phyloP scores from a whole-genome alignment of 1,140 invertebrate species.

The Oedothorax gibbosus region DNA sequence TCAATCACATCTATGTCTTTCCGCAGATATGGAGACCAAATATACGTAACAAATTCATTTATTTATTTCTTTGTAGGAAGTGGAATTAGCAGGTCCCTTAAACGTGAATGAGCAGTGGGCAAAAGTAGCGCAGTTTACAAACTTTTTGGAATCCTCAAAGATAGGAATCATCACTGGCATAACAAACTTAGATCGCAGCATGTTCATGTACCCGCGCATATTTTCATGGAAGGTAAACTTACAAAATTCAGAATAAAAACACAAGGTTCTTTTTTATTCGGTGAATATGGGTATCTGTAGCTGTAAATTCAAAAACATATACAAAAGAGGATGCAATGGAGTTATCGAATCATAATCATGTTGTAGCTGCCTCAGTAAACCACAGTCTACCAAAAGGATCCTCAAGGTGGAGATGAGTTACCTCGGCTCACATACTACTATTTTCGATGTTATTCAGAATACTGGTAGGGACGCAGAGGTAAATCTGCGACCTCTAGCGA shows the following conservation, averaged over 20 bases:
- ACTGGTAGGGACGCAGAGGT: too few relatives aligned
- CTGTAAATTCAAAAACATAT: not conserved
- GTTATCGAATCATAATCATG: not conserved
- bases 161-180: constrained; percentile 40
- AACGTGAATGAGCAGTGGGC: constrained; percentile 14
- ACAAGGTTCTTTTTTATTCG: too few relatives aligned
- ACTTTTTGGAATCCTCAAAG: constrained; percentile 29
- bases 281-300: too few relatives aligned
- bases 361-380: too few relatives aligned
- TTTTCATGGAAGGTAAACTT: constrained; percentile 45
- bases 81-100: constrained; percentile 18
- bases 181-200: constrained; percentile 8
- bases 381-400: too few relatives aligned
- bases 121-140: constrained; percentile 25
- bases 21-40: too few relatives aligned
- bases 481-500: too few relatives aligned
- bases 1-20: too few relatives aligned
- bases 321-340: not conserved
- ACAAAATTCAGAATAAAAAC: not conserved
- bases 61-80: constrained; percentile 26
- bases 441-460: too few relatives aligned
- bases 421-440: too few relatives aligned
- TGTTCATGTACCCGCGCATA: constrained; percentile 27
- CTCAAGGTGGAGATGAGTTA: too few relatives aligned
- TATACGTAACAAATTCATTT: too few relatives aligned